These are phyloP conservation scores for Tauraco erythrolophus DNA, from an alignment of 2,113 vertebrate species.

Conservation along the genomic window DNA sequence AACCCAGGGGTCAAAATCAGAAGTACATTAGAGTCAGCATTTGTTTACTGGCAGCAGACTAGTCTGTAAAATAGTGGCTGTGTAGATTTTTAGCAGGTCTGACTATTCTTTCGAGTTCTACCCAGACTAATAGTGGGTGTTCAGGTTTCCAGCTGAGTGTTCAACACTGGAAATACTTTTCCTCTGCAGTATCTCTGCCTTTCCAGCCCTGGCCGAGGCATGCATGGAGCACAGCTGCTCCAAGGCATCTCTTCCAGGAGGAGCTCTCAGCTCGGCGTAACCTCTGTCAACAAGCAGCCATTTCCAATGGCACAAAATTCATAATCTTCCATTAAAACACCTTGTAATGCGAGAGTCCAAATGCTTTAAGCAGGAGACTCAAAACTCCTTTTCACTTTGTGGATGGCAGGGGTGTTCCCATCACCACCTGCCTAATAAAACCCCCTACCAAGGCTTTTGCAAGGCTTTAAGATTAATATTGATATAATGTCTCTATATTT, in stretches of 20 bases:
- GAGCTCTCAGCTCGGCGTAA: not conserved
- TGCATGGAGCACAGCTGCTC: not conserved
- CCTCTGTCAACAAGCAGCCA: not conserved
- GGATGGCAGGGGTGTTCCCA: constrained; percentile 28
- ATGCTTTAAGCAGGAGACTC: not conserved
- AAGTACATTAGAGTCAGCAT: constrained; percentile 40
- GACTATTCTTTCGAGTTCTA: constrained; percentile 36
- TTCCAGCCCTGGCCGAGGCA: not conserved
- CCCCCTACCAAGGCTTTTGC: constrained; percentile 49
- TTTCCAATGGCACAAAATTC: not conserved
- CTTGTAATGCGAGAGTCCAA: not conserved
- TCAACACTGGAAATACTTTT: not conserved
- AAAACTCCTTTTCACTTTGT: not conserved
- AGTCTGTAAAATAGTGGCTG: not conserved
- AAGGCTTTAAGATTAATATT: constrained; percentile 77
- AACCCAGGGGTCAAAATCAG: constrained; percentile 52
- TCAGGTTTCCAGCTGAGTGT: constrained; percentile 13
- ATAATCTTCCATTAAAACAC: not conserved
- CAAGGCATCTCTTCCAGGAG: not conserved
- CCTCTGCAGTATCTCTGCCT: not conserved
- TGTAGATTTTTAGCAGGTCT: constrained; percentile 30
- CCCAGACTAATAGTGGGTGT: constrained; percentile 7
- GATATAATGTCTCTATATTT: constrained; percentile 80
- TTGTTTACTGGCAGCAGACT: constrained; percentile 52
- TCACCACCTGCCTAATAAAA: constrained; percentile 50